Base-by-base conservation (phyloP, 2,113 vertebrate genomes). In the Halcyon malimbica region DNA sequence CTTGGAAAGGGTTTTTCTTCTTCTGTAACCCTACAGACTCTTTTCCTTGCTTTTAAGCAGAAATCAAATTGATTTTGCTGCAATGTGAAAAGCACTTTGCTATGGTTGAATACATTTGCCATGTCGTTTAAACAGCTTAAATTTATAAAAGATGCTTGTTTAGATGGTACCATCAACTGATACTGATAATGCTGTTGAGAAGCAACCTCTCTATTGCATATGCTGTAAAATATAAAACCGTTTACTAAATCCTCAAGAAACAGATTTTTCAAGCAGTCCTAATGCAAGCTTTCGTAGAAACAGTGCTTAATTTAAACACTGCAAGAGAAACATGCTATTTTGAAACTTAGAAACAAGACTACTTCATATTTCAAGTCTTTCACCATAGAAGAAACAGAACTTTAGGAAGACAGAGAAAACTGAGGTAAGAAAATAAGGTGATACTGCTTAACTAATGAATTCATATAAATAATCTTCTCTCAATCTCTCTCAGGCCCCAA, bases 381-480 rank as follows among this genome's bases (percentile, higher is more conserved):
- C 23, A 57, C 3, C 3, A 82, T 12, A 64, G 10, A 93, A 54
- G 26, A 79, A 87, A 69, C 15, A 39, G 5, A 63, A 82, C 13
- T 95, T 87, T 17, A 68, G 19, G 11, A 59, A 26, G 1, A 3
- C 15, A 76, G 7, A 50, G 16, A 92, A 89, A 94, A 76, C 0
- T 12, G 31, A 84, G 5, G 10, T 35, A 85, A 79, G 35, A 89
- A 82, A 46, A 63, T 2, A 3, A 65, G 41, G 42, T 75, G 82
- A 83, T 81, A 64, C 20, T 53, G 21, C 65, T 85, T 91, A 94
- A 93, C 54, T 74, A 80, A 95, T 79, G 89, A 94, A 96, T 91
- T 90, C 9, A 94, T 81, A 80, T 25, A 83, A 93, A 95, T 95
- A 95, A 92, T 35, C 89, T 93, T 73, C 75, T 93, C 83, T 79